These are phyloP conservation scores for Drosophila kohkoa DNA, from an alignment of 1,140 invertebrate species.

Conservation along the genomic window DNA sequence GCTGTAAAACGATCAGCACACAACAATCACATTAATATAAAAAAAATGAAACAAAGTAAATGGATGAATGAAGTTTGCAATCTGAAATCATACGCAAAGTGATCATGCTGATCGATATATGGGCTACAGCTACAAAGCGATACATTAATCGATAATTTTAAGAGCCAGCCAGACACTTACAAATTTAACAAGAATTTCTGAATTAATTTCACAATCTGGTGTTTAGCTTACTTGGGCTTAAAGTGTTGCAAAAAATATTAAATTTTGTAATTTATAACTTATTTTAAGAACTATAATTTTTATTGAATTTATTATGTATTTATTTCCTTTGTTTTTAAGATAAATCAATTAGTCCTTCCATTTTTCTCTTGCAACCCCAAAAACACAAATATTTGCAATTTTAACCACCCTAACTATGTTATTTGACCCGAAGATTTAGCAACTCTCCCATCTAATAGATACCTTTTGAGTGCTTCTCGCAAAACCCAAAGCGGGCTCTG, in stretches of 20 bases:
- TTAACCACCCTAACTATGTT: not conserved
- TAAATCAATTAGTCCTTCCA: constrained; percentile 21
- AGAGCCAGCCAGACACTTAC: not conserved
- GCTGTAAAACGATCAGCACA: constrained; percentile 42
- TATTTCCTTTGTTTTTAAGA: not conserved
- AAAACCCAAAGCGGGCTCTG: constrained; percentile 23
- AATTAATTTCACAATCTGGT: not conserved
- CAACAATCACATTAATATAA: constrained; percentile 33
- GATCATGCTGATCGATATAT: constrained; percentile 42
- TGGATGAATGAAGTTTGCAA: constrained; percentile 43
- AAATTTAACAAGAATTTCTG: not conserved
- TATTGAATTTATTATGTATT: not conserved
- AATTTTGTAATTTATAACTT: not conserved
- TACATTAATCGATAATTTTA: constrained; percentile 19
- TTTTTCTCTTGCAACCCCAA: not conserved
- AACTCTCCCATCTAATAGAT: not conserved
- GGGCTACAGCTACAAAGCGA: constrained; percentile 30
- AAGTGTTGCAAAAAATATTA: not conserved
- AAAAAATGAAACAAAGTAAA: constrained; percentile 58
- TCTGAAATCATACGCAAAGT: constrained; percentile 14
- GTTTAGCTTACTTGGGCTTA: not conserved
- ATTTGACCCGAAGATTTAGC: not conserved
- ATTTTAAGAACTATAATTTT: not conserved
- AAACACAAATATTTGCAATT: not conserved
- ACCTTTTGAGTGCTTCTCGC: constrained; percentile 14